Conservation (phyloP, 2,888 invertebrate genomes). For the Agrochola lychnidis region DNA sequence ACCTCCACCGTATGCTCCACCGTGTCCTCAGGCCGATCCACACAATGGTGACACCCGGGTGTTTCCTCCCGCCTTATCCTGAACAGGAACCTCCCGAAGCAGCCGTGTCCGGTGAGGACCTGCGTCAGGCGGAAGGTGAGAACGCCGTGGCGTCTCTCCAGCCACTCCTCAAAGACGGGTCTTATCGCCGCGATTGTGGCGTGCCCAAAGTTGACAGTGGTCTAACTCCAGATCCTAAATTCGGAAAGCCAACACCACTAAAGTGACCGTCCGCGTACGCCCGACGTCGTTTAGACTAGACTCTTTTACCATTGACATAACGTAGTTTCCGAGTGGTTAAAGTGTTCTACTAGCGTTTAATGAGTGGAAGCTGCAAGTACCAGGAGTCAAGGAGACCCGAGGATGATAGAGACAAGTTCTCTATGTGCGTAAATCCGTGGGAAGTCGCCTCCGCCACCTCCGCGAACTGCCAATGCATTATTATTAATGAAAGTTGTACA, state of each 20-base stretch:
- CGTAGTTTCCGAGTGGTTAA: neutral
- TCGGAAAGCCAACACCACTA: conserved; percentile 4
- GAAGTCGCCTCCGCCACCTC: conserved; percentile 3
- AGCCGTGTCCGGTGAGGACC: no score
- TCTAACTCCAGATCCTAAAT: conserved; percentile 14
- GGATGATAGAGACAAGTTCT: neutral
- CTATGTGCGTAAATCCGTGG: neutral
- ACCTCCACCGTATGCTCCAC: no score
- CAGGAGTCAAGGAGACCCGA: neutral
- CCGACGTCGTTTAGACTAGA: neutral
- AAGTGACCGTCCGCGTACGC: neutral
- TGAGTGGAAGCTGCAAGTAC: neutral
- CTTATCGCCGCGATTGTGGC: no score
- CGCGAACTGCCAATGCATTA: neutral
- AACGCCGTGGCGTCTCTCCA: no score
- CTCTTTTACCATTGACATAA: neutral
- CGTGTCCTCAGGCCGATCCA: no score
- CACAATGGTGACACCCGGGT: no score
- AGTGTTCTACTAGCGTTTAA: neutral
- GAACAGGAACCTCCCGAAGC: no score
- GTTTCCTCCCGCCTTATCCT: no score
- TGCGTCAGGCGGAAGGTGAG: no score
- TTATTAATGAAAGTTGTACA: neutral
- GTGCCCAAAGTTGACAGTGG: conserved; percentile 5
- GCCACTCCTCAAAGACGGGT: no score